phyloP scores from a whole-genome alignment of 2,888 invertebrate species.

The Cordilura impudica region DNA sequence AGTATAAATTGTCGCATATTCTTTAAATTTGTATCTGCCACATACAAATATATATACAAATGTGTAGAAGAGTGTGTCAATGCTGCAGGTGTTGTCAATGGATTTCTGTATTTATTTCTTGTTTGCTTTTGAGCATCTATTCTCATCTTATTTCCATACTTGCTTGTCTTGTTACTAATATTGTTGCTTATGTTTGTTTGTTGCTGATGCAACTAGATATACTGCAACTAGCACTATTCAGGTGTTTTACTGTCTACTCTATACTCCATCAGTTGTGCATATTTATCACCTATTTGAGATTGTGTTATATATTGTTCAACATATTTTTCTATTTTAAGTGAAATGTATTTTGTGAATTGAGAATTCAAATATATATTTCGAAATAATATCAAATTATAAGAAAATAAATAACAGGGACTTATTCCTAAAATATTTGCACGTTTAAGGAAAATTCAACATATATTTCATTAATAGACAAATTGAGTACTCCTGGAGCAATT shows the following conservation, averaged over 20 bases:
- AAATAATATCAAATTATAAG: neutral
- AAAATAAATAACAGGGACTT: neutral
- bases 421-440: too few species aligned
- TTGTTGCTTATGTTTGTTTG: slow-evolving; percentile 25
- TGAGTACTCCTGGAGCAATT: too few species aligned
- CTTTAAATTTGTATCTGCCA: slow-evolving; percentile 28
- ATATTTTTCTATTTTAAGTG: slow-evolving; percentile 12
- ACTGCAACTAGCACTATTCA: slow-evolving; percentile 19
- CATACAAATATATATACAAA: neutral
- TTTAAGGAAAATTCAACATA: too few species aligned
- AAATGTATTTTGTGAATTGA: neutral
- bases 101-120: slow-evolving; percentile 28
- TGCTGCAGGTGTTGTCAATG: slow-evolving; percentile 58
- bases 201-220: slow-evolving; percentile 37
- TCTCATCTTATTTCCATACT: slow-evolving; percentile 45
- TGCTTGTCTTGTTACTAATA: slow-evolving; percentile 33
- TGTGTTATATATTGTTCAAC: slow-evolving; percentile 19
- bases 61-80: slow-evolving; percentile 37
- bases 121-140: neutral
- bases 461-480: too few species aligned
- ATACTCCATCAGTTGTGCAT: slow-evolving; percentile 1
- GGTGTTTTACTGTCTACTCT: slow-evolving; percentile 11
- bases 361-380: neutral
- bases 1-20: slow-evolving; percentile 54
- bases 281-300: slow-evolving; percentile 30